These are phyloP conservation scores for Propithecus perrieri DNA, from an alignment of 2,797 vertebrate species.

Conservation along the genomic window DNA sequence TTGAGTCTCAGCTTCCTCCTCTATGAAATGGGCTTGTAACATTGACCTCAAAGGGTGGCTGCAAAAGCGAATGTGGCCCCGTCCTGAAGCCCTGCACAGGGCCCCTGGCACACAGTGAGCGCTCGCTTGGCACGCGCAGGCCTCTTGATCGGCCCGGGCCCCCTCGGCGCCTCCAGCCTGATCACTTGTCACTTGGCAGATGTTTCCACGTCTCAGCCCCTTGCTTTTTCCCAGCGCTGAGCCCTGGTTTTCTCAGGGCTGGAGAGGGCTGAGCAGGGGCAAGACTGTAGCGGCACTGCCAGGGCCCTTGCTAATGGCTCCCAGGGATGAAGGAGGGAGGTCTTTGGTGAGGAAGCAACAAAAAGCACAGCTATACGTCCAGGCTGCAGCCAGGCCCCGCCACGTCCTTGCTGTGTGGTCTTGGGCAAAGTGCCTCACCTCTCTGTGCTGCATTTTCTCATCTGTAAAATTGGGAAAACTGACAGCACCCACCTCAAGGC, in stretches of 20 bases:
- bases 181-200: not conserved
- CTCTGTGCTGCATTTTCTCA: not conserved
- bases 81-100: rapidly evolving
- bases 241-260: not conserved
- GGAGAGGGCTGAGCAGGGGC: not conserved
- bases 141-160: not conserved
- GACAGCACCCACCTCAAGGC: not conserved
- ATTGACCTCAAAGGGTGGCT: not conserved
- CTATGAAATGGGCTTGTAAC: not conserved
- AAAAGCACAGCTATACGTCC: not conserved
- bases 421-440: not conserved
- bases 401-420: not conserved
- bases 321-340: not conserved
- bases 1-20: not conserved
- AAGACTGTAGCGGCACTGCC: not conserved
- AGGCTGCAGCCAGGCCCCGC: not conserved
- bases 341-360: not conserved
- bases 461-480: not conserved
- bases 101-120: rapidly evolving
- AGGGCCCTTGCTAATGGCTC: not conserved
- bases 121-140: rapidly evolving
- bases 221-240: not conserved
- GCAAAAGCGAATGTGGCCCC: not conserved
- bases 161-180: rapidly evolving
- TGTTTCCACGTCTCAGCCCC: not conserved